phyloP scores from a whole-genome alignment of 2,888 invertebrate species.

The Anagyrus pseudococci region DNA sequence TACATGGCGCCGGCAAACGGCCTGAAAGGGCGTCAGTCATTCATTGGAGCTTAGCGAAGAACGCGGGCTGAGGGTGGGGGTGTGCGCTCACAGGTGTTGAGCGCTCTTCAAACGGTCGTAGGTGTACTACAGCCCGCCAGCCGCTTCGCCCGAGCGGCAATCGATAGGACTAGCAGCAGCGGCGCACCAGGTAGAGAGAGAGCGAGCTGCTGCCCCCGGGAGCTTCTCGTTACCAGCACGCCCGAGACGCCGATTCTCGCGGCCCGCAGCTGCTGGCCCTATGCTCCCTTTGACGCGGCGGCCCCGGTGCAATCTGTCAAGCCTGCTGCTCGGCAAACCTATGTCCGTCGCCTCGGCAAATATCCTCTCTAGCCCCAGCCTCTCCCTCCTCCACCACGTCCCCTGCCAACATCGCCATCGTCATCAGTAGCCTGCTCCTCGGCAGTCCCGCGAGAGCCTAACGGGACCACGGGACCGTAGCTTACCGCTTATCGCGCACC shows the following conservation, averaged over 20 bases:
- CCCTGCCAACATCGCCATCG: no score
- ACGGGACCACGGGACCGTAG: no score
- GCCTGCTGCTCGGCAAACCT: conserved; percentile 5
- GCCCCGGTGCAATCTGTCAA: conserved; percentile 1
- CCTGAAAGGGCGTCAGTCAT: no score
- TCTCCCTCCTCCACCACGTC: no score
- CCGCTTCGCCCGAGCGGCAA: no score
- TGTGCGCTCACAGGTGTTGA: not conserved
- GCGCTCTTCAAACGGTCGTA: not conserved
- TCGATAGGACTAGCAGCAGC: no score
- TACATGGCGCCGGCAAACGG: no score
- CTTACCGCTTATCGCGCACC: no score
- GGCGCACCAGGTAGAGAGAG: not conserved
- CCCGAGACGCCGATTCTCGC: conserved; percentile 5
- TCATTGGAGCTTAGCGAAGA: no score
- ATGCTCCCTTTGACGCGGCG: not conserved
- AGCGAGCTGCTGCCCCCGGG: not conserved
- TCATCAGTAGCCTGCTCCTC: no score
- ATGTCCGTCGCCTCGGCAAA: not conserved
- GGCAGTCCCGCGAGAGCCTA: no score
- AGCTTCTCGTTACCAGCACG: conserved; percentile 1
- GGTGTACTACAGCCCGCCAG: not conserved
- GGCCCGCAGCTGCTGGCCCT: not conserved
- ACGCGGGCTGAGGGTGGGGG: not conserved
- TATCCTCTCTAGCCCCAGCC: not conserved